A percentile compares a stretch with the other conserved stretches of the same genome.
phyloP scores from a whole-genome alignment of 1,140 invertebrate genomes.

The Lucilia sericata region DNA sequence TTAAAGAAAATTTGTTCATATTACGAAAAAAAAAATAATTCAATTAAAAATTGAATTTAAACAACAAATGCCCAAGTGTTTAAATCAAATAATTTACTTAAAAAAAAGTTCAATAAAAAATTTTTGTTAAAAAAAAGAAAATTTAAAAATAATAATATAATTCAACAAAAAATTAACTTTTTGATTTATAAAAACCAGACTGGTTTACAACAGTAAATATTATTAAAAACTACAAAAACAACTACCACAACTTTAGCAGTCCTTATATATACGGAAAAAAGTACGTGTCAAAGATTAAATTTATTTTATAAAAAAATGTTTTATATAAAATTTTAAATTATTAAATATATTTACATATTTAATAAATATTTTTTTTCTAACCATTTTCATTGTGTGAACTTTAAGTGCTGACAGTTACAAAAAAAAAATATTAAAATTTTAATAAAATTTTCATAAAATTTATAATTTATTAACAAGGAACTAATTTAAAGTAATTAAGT shows the following conservation, averaged over 20 bases:
- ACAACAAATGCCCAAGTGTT: neutral
- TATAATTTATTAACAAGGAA: neutral
- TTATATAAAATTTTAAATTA: neutral
- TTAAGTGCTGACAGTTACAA: neutral
- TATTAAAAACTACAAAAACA: neutral
- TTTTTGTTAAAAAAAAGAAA: neutral
- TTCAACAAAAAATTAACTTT: neutral
- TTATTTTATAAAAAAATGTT: neutral
- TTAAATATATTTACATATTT: no score
- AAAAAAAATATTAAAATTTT: neutral
- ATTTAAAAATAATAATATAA: neutral
- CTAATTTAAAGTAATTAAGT: neutral
- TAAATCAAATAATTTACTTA: neutral
- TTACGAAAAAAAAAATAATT: neutral
- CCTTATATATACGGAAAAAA: neutral
- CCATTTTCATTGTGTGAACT: neutral
- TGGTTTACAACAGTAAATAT: neutral
- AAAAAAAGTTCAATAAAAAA: neutral
- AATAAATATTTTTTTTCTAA: neutral
- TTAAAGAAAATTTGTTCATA: neutral
- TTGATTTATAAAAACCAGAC: neutral
- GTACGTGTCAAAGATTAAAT: constrained; percentile 5
- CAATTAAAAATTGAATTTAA: neutral
- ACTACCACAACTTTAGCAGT: neutral
- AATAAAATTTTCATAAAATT: neutral